A percentile compares a stretch with the other conserved stretches of the same genome.
Evolutionary conservation across 2,797 vertebrate species (phyloP).

Genomic region (Coreius guichenoti): DNA sequence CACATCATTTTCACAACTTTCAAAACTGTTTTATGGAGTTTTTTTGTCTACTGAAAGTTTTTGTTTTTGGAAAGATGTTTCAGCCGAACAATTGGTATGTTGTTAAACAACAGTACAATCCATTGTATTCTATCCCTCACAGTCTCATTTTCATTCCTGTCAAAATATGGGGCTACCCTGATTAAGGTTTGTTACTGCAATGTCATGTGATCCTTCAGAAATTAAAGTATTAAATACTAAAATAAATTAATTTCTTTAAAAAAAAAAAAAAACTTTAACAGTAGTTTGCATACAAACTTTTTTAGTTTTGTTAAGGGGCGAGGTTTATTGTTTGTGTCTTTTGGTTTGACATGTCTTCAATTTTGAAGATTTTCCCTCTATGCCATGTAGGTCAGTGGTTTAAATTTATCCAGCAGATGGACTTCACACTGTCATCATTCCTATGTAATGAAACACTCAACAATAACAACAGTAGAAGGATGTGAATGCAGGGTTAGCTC

Average conservation of each 20-base stretch:
- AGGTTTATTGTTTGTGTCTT: not conserved
- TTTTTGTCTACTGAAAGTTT: not conserved
- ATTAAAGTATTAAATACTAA: not conserved
- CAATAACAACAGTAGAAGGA: not conserved
- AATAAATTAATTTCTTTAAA: not conserved
- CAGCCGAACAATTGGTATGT: not conserved
- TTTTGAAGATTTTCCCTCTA: not conserved
- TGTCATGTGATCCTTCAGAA: not conserved
- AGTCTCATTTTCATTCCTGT: not conserved
- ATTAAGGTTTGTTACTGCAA: no score
- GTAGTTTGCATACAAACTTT: not conserved
- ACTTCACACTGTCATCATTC: not conserved
- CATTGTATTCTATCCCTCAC: not conserved
- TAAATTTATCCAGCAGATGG: not conserved
- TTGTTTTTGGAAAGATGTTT: no score
- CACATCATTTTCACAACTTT: not conserved
- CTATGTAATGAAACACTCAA: not conserved
- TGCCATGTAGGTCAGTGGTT: not conserved
- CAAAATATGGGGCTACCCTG: no score
- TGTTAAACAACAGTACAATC: not conserved
- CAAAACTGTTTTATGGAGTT: not conserved
- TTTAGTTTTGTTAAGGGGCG: not conserved
- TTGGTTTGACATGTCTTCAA: not conserved
- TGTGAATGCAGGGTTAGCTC: not conserved
- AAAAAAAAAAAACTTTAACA: not conserved